These are phyloP conservation scores for Campylomormyrus numenius DNA, from an alignment of 2,113 vertebrate genomes.

Conservation along the genomic window DNA sequence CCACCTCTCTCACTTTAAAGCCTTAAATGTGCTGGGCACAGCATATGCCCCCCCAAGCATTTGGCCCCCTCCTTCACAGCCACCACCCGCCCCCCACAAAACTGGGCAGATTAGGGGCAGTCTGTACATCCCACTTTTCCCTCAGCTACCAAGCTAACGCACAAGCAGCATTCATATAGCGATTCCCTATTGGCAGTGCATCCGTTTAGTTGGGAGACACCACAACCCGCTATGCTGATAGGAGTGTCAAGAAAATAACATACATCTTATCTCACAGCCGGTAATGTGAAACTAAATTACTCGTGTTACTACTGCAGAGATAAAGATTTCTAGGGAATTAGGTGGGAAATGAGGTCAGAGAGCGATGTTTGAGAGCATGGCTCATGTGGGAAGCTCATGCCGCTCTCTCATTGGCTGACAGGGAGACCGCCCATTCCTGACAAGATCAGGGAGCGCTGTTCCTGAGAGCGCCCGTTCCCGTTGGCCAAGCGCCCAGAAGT, in stretches of 20 bases:
- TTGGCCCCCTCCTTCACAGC: neutral
- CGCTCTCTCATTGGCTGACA: neutral
- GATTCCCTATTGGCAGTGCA: neutral
- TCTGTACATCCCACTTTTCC: neutral
- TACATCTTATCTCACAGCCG: neutral
- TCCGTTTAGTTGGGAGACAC: neutral
- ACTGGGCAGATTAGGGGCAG: neutral
- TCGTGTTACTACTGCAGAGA: neutral
- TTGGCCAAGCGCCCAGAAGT: neutral
- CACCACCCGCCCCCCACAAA: neutral
- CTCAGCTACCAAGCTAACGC: neutral
- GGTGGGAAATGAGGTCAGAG: neutral
- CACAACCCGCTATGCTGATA: neutral
- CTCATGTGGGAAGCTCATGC: neutral
- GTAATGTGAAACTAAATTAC: neutral
- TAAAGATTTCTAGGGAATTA: neutral
- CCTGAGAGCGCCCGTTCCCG: neutral
- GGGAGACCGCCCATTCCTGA: neutral
- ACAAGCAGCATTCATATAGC: neutral
- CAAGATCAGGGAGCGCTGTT: neutral
- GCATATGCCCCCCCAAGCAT: neutral
- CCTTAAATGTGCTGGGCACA: neutral
- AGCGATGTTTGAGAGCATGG: neutral
- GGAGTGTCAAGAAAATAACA: neutral
- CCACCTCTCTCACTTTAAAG: neutral